Evolutionary conservation across 2,888 invertebrate species (phyloP), one percentile per base, ranked within the genome.

Genomic region (Synergus japonicus): DNA sequence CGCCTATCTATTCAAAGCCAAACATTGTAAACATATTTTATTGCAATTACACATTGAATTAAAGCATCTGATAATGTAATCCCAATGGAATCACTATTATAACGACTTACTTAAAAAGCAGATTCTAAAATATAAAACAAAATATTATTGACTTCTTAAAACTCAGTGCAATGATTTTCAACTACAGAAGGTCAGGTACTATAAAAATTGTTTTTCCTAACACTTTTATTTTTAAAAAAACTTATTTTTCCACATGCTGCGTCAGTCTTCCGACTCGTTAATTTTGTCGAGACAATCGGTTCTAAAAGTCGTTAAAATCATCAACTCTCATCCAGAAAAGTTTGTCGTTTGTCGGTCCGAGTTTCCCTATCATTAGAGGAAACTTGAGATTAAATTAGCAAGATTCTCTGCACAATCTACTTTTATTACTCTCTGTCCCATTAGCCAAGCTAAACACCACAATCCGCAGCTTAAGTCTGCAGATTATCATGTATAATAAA

Each of bases 281-380:
- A 54, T n/a, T n/a, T 54, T 8, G 54, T 13, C n/a, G 29, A n/a
- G 8, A 9, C n/a, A n/a, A n/a, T 2, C n/a, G 0, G 9, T 54
- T n/a, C n/a, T 54, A 2, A 54, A 54, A 54, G 54, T 54, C 2
- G 9, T 54, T 54, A 54, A 54, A 54, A 54, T 9, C n/a, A 54
- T 54, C 8, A 54, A 54, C n/a, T n/a, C 54, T 54, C n/a, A 54
- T 54, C 9, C 54, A 1, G 9, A n/a, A 54, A 54, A 54, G n/a
- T n/a, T 9, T 29, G 29, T 29, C 29, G n/a, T 54, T 54, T 0
- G n/a, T 29, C 8, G n/a, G 29, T 29, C n/a, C 54, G n/a, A 3
- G n/a, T n/a, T 54, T n/a, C n/a, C 54, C 54, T n/a, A n/a, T 54
- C n/a, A 54, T n/a, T n/a, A 54, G 54, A 54, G n/a, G 54, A 54